Conservation (phyloP, 2,797 vertebrate species). For the Darevskia nairensis region DNA sequence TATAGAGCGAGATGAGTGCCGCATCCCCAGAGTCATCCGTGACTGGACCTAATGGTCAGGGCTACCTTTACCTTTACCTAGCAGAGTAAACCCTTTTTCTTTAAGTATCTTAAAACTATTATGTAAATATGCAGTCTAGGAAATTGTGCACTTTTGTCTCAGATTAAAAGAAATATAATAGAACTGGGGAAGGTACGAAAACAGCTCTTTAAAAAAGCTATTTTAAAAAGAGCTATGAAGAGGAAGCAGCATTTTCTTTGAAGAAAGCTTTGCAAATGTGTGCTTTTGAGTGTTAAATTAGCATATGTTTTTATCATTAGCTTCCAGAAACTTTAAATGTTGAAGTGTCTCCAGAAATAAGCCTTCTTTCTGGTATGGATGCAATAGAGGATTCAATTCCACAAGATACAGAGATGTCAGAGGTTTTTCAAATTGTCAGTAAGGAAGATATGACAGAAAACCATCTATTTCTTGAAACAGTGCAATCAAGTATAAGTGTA, state of each 20-base stretch:
- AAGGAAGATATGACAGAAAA: constrained; percentile 46
- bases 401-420: constrained; percentile 32
- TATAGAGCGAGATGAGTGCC: no score
- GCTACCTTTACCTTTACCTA: background rate
- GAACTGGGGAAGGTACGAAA: background rate
- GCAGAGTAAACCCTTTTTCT: background rate
- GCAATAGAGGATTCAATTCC: constrained; percentile 38
- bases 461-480: constrained; percentile 50
- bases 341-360: constrained; percentile 61
- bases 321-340: constrained; percentile 52
- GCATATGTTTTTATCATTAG: constrained; percentile 35
- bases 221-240: background rate
- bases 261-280: background rate
- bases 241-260: background rate
- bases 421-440: constrained; percentile 22
- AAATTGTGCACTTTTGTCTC: background rate
- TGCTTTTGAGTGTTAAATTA: constrained; percentile 11
- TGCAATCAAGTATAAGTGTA: constrained; percentile 38
- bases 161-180: background rate
- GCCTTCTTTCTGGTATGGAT: constrained; percentile 36
- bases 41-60: no score
- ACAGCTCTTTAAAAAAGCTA: background rate
- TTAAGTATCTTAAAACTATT: background rate
- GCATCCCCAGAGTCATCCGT: no score
- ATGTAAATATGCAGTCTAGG: background rate